Percentiles rank a stretch among this genome's conserved stretches.
phyloP scores from a whole-genome alignment of 2,888 invertebrate species.

The Orgyia antiqua region DNA sequence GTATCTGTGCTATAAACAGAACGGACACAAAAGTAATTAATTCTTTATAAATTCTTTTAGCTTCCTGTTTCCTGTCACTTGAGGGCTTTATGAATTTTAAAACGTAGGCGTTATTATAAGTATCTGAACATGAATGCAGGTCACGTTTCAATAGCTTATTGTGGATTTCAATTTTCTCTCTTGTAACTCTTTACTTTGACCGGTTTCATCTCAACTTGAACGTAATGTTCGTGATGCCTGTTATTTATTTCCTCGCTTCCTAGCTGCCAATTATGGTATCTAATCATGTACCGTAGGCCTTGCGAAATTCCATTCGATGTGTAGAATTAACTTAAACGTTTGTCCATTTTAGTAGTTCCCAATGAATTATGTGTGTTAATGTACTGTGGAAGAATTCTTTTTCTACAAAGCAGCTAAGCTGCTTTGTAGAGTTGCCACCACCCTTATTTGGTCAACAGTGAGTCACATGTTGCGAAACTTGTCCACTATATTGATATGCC shows the following conservation, averaged over 20 bases:
- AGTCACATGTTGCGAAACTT: constrained; percentile 44
- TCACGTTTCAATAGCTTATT: constrained; percentile 31
- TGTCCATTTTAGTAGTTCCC: constrained; percentile 46
- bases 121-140: constrained; percentile 21
- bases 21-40: constrained; percentile 19
- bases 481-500: constrained; percentile 24
- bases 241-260: constrained; percentile 36
- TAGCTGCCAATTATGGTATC: constrained; percentile 44
- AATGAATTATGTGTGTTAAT: constrained; percentile 49
- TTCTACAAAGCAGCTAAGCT: constrained; percentile 33
- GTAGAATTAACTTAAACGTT: constrained; percentile 39
- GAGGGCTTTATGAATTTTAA: constrained; percentile 25
- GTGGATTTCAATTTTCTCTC: constrained; percentile 1
- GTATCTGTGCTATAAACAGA: constrained; percentile 11
- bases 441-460: constrained; percentile 48
- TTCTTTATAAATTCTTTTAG: constrained; percentile 22
- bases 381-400: constrained; percentile 40
- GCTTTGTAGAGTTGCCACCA: no score
- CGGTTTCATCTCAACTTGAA: constrained; percentile 12
- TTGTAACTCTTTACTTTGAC: neutral
- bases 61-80: constrained; percentile 39
- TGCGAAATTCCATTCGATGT: constrained; percentile 41
- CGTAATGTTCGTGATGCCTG: constrained; percentile 19
- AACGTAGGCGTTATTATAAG: constrained; percentile 13
- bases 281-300: constrained; percentile 37